Conservation (phyloP, 2,113 vertebrate genomes). For the Myanophis thanlyinensis region DNA sequence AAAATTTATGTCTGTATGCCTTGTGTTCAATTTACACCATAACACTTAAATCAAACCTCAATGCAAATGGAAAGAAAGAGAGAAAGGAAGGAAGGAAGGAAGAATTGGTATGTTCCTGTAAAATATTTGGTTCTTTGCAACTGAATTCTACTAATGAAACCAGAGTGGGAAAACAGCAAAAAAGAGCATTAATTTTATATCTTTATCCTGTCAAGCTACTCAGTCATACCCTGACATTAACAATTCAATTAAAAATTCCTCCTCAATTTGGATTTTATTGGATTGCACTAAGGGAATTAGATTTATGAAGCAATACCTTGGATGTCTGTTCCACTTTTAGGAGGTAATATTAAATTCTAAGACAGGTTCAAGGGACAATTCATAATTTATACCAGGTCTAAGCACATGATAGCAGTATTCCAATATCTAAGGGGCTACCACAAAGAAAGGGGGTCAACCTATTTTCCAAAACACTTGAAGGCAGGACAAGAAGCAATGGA, state of each 20-base stretch:
- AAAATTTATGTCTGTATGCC: background rate
- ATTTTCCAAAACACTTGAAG: background rate
- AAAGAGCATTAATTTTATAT: constrained; percentile 16
- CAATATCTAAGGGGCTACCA: background rate
- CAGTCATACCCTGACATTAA: constrained; percentile 23
- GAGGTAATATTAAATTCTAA: background rate
- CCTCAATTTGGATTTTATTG: constrained; percentile 1
- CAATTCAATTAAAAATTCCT: constrained; percentile 13
- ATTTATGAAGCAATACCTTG: constrained; percentile 8
- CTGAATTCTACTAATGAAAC: background rate
- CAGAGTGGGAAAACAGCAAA: background rate
- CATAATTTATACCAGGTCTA: background rate
- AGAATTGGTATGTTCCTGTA: background rate
- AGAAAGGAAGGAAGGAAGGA: background rate
- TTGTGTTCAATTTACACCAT: background rate
- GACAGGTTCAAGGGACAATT: background rate
- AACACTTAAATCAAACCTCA: background rate
- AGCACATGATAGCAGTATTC: background rate
- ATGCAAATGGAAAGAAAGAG: background rate
- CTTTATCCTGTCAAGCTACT: background rate
- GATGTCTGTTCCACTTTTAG: background rate
- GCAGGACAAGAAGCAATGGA: background rate
- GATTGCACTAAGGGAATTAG: constrained; percentile 5
- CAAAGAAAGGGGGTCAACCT: background rate
- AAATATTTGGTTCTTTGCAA: background rate